These are phyloP conservation scores for Cepaea hortensis DNA, from an alignment of 2,888 invertebrate genomes.

Conservation along the genomic window DNA sequence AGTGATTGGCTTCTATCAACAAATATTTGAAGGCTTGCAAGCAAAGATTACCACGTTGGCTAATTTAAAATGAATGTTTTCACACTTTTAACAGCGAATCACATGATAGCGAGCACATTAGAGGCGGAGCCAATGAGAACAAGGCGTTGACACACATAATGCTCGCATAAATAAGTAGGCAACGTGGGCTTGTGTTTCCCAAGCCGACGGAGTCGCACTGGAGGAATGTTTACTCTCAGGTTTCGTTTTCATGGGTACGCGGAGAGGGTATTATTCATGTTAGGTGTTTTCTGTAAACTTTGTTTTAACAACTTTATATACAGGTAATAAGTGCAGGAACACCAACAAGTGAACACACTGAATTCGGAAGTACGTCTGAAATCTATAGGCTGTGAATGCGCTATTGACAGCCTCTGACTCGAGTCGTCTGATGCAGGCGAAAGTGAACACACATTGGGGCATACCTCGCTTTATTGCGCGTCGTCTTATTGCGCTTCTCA, in stretches of 20 bases:
- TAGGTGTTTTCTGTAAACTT: not conserved
- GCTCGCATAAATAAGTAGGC: constrained; percentile 35
- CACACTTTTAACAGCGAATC: constrained; percentile 30
- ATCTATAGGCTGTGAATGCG: too few species aligned
- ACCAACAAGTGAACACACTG: not conserved
- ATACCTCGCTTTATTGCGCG: too few species aligned
- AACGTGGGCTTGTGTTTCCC: constrained; percentile 17
- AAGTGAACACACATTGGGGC: too few species aligned
- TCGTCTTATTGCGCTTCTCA: not conserved
- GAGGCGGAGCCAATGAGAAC: not conserved
- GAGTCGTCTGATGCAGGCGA: too few species aligned
- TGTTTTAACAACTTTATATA: not conserved
- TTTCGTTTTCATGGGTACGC: constrained; percentile 5
- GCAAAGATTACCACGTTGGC: constrained; percentile 29
- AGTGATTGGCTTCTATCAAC: constrained; percentile 42
- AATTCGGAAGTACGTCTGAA: not conserved
- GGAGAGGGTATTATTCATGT: not conserved
- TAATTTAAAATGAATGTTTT: constrained; percentile 32
- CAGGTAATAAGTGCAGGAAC: not conserved
- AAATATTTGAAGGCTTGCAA: constrained; percentile 6
- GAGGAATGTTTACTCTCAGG: constrained; percentile 31
- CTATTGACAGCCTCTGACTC: too few species aligned
- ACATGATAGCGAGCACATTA: too few species aligned
- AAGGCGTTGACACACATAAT: constrained; percentile 21
- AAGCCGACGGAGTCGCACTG: not conserved